Evolutionary conservation across 1,140 invertebrate species (phyloP).

Genomic region (Bactericera cockerelli): DNA sequence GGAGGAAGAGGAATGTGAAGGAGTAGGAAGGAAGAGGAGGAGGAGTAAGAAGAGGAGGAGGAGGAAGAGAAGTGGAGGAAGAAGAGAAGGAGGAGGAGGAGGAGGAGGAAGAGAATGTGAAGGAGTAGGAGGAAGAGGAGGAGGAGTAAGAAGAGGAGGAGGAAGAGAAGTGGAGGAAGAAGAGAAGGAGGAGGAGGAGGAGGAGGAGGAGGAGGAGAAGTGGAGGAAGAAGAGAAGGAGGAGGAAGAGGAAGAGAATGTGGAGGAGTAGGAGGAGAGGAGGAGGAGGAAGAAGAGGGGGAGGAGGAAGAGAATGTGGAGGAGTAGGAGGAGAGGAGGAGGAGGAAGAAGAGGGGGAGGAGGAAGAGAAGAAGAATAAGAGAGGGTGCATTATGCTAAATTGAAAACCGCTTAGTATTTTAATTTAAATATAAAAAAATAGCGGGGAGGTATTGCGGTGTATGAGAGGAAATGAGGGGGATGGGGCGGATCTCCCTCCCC

Average conservation of each 20-base stretch:
- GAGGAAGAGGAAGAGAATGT: too few species aligned
- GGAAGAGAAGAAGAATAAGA: background rate
- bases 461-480: background rate
- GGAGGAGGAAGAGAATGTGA: too few species aligned
- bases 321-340: too few species aligned
- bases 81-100: conserved; percentile 4
- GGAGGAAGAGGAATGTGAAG: too few species aligned
- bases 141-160: too few species aligned
- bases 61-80: background rate
- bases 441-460: background rate
- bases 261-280: too few species aligned
- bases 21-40: conserved; percentile 5
- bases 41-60: too few species aligned
- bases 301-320: too few species aligned
- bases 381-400: background rate
- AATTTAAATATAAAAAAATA: background rate
- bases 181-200: conserved; percentile 8
- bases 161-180: background rate
- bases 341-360: background rate
- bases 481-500: background rate
- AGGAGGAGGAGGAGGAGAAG: too few species aligned
- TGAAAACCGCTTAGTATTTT: background rate
- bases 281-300: background rate
- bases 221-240: background rate
- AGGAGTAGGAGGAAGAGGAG: too few species aligned